Evolutionary conservation across 2,888 invertebrate genomes (phyloP).

Genomic region (Erebia aethiops): DNA sequence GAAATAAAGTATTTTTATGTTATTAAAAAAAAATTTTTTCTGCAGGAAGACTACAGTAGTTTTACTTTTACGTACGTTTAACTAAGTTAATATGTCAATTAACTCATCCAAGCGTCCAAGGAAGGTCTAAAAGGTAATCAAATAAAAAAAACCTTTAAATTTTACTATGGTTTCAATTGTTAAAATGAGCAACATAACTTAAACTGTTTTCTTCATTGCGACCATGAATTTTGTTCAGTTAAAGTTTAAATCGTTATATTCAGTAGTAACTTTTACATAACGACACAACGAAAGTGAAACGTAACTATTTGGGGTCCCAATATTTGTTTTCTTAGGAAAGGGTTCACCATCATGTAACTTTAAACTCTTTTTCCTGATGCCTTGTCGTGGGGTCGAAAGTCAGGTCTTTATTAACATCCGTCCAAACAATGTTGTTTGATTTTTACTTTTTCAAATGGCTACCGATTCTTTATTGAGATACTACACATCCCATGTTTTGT

Average conservation of each 20-base stretch:
- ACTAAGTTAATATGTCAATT: too few relatives aligned
- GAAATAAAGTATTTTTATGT: too few relatives aligned
- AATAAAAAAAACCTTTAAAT: too few relatives aligned
- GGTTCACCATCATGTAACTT: slow-evolving; percentile 64
- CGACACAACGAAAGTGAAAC: slow-evolving; percentile 53
- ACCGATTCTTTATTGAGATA: slow-evolving; percentile 54
- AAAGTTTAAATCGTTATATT: neutral
- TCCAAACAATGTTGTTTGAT: slow-evolving; percentile 59
- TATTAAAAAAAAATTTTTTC: too few relatives aligned
- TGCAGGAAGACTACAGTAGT: too few relatives aligned
- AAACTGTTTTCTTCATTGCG: too few relatives aligned
- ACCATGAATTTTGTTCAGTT: neutral
- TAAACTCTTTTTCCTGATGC: slow-evolving; percentile 69
- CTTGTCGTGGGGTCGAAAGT: slow-evolving; percentile 64
- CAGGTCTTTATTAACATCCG: slow-evolving; percentile 72
- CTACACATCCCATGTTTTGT: slow-evolving; percentile 30
- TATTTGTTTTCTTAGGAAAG: slow-evolving; percentile 68
- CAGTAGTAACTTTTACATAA: slow-evolving; percentile 38
- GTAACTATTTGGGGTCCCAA: slow-evolving; percentile 46
- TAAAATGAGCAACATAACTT: too few relatives aligned
- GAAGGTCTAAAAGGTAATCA: too few relatives aligned
- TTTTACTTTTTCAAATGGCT: slow-evolving; percentile 54
- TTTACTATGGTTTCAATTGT: too few relatives aligned
- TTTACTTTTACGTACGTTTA: too few relatives aligned
- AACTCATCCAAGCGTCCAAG: too few relatives aligned